These are phyloP conservation scores for Calephelis nemesis DNA, from an alignment of 1,140 invertebrate genomes.

Conservation along the genomic window DNA sequence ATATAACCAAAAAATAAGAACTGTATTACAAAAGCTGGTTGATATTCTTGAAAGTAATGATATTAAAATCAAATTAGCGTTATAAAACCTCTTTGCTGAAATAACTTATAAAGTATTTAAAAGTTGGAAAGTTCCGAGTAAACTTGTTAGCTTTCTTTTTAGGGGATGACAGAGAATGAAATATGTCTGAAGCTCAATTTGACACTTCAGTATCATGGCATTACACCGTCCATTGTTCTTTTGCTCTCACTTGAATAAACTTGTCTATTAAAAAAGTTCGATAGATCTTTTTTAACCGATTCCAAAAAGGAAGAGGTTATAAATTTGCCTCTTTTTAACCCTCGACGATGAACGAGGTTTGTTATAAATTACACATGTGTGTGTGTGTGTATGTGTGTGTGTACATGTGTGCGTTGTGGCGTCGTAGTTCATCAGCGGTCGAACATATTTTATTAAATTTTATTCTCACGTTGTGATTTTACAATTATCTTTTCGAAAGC, in stretches of 20 bases:
- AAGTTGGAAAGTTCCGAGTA: slow-evolving; percentile 1
- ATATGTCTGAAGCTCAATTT: slow-evolving; percentile 52
- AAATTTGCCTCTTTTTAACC: too few species aligned
- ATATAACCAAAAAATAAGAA: background rate
- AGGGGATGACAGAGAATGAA: slow-evolving; percentile 18
- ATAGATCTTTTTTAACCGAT: background rate
- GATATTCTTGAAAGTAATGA: slow-evolving; percentile 5
- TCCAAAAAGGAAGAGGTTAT: too few species aligned
- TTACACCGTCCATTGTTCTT: slow-evolving; percentile 36
- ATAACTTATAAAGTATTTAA: slow-evolving; percentile 15
- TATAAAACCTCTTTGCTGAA: slow-evolving; percentile 10
- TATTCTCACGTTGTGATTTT: too few species aligned
- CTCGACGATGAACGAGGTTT: too few species aligned
- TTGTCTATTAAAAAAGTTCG: background rate
- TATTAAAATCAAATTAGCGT: slow-evolving; percentile 11
- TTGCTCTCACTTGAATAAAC: slow-evolving; percentile 7
- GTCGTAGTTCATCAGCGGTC: too few species aligned
- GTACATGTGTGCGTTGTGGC: too few species aligned
- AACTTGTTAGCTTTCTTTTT: slow-evolving; percentile 9
- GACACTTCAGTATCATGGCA: slow-evolving; percentile 48
- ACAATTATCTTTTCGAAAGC: too few species aligned
- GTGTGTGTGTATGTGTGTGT: too few species aligned
- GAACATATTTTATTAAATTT: too few species aligned
- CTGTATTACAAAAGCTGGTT: background rate
- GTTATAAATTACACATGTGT: too few species aligned